These are phyloP conservation scores for Magallana gigas DNA, from an alignment of 1,140 invertebrate genomes.

Conservation along the genomic window DNA sequence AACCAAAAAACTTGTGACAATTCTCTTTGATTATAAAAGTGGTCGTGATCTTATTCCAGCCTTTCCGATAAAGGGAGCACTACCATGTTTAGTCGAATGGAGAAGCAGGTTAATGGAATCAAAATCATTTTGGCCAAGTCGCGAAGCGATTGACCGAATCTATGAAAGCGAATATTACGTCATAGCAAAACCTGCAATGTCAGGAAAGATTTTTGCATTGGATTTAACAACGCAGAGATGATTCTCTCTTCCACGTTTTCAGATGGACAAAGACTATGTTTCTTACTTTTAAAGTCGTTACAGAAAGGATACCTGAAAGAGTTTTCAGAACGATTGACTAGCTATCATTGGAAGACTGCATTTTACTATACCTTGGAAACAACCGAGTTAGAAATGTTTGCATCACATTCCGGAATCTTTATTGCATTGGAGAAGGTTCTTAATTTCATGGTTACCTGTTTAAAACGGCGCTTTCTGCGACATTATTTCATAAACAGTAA, in stretches of 20 bases:
- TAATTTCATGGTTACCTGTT: background rate
- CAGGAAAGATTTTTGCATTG: conserved; percentile 49
- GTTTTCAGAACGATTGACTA: conserved; percentile 11
- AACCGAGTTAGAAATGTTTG: background rate
- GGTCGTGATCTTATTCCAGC: conserved; percentile 53
- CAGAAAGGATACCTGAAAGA: conserved; percentile 1
- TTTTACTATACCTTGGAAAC: conserved; percentile 1
- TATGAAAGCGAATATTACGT: conserved; percentile 48
- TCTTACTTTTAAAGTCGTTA: conserved; percentile 20
- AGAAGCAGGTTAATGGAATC: conserved; percentile 11
- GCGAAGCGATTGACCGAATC: conserved; percentile 33
- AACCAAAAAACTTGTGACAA: background rate
- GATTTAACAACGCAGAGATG: conserved; percentile 45
- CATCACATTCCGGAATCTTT: background rate
- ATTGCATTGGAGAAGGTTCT: background rate
- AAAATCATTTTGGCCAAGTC: conserved; percentile 38
- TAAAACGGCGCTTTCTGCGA: background rate
- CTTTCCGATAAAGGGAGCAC: conserved; percentile 36
- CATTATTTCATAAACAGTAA: conserved; percentile 35
- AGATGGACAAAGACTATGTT: background rate
- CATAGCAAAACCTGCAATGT: conserved; percentile 44
- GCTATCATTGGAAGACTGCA: conserved; percentile 17
- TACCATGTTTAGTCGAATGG: conserved; percentile 41
- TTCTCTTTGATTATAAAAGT: conserved; percentile 10
- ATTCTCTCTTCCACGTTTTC: conserved; percentile 20